phyloP scores from a whole-genome alignment of 2,113 vertebrate species.

The Pteropus alecto region DNA sequence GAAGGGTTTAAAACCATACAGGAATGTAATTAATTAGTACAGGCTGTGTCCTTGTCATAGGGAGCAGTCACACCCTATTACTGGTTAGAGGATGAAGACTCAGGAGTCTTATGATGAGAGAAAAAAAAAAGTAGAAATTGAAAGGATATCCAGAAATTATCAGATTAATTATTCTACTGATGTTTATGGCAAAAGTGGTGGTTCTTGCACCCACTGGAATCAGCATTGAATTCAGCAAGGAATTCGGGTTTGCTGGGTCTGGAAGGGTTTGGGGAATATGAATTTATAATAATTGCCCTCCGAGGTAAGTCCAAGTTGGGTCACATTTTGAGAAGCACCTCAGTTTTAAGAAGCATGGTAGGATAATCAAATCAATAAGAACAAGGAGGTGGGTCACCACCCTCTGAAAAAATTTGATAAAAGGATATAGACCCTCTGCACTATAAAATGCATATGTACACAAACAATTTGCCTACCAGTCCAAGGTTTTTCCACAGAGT shows the following conservation, averaged over 20 bases:
- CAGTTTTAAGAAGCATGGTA: not conserved
- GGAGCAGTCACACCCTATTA: not conserved
- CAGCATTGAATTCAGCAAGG: not conserved
- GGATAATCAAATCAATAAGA: not conserved
- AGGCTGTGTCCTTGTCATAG: not conserved
- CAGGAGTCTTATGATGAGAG: not conserved
- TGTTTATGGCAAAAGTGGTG: not conserved
- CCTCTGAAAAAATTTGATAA: not conserved
- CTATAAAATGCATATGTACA: not conserved
- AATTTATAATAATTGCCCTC: not conserved
- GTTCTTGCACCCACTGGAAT: not conserved
- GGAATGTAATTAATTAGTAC: not conserved
- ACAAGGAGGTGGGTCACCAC: not conserved
- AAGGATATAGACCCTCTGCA: not conserved
- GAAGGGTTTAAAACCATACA: not conserved
- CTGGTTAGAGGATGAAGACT: not conserved
- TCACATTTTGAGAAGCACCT: not conserved
- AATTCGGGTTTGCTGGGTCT: not conserved
- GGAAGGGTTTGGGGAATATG: not conserved
- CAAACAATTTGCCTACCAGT: not conserved
- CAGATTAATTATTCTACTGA: not conserved
- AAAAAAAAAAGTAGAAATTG: not conserved
- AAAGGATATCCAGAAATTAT: not conserved
- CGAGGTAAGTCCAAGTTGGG: not conserved
- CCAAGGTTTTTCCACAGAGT: not conserved